A percentile compares a stretch with the other conserved stretches of the same genome.
phyloP scores from a whole-genome alignment of 2,113 vertebrate genomes.

The Indicator maculatus region DNA sequence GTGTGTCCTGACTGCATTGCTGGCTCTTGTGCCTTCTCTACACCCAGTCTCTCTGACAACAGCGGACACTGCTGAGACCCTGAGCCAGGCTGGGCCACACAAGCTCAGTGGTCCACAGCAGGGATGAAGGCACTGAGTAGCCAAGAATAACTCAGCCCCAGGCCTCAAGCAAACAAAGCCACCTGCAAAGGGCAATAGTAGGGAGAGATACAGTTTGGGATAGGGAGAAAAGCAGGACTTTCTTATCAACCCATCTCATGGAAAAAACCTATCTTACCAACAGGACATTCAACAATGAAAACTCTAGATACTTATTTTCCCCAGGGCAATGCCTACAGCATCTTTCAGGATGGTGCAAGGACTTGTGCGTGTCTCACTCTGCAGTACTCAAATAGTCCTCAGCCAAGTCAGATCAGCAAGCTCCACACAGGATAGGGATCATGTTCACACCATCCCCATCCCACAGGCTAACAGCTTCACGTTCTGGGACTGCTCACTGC shows the following conservation, averaged over 20 bases:
- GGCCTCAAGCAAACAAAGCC: neutral
- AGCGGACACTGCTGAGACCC: accelerated
- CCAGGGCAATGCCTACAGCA: neutral
- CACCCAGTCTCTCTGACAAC: accelerated
- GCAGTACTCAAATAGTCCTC: neutral
- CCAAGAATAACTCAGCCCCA: neutral
- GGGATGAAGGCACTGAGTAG: neutral
- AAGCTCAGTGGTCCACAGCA: accelerated
- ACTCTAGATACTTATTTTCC: neutral
- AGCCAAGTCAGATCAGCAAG: neutral
- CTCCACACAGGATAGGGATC: accelerated
- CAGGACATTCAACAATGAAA: neutral
- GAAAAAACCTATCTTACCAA: neutral
- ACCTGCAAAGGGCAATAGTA: neutral
- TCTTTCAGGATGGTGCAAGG: neutral
- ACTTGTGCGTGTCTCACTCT: accelerated
- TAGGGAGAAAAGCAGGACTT: neutral
- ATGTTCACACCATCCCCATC: neutral
- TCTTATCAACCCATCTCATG: neutral
- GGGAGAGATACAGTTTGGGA: neutral
- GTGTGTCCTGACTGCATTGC: accelerated
- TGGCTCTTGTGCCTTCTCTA: neutral
- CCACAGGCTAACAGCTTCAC: neutral
- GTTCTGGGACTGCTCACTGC: neutral
- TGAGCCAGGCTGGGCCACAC: accelerated